These are phyloP conservation scores for Arenaria interpres DNA, from an alignment of 2,113 vertebrate genomes.

Conservation along the genomic window DNA sequence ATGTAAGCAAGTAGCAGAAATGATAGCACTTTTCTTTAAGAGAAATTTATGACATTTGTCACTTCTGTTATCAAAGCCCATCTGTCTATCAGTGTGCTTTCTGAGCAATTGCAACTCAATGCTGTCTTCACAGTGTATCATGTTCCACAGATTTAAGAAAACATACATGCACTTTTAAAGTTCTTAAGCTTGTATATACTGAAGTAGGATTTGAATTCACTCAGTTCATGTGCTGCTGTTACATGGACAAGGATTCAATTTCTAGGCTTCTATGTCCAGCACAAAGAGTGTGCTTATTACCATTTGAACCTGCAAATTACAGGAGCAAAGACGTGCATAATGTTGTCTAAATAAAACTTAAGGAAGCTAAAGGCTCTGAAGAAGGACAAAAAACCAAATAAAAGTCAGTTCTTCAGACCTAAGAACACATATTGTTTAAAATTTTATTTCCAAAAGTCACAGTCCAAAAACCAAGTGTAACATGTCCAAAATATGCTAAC, in stretches of 20 bases:
- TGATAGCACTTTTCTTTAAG: slow-evolving; percentile 14
- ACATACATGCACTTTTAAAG: not conserved
- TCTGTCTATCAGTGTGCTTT: slow-evolving; percentile 27
- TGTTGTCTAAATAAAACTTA: not conserved
- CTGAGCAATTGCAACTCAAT: not conserved
- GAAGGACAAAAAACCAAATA: too few species aligned
- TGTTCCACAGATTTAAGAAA: not conserved
- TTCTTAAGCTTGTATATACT: not conserved
- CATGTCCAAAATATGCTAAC: not conserved
- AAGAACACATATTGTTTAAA: not conserved
- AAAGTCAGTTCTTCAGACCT: not conserved
- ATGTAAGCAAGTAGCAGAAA: slow-evolving; percentile 31
- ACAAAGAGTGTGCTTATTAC: accelerated
- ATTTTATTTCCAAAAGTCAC: not conserved
- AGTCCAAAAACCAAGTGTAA: not conserved
- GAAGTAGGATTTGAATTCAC: not conserved
- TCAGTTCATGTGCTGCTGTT: not conserved
- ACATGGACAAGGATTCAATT: not conserved
- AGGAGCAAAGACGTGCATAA: not conserved
- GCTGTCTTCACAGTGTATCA: not conserved
- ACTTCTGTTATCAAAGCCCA: slow-evolving; percentile 33
- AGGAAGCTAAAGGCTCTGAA: not conserved
- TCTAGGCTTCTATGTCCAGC: not conserved
- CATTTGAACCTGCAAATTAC: not conserved
- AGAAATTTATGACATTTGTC: slow-evolving; percentile 23